phyloP scores from a whole-genome alignment of 2,888 invertebrate genomes.

The Opisthograptis luteolata region DNA sequence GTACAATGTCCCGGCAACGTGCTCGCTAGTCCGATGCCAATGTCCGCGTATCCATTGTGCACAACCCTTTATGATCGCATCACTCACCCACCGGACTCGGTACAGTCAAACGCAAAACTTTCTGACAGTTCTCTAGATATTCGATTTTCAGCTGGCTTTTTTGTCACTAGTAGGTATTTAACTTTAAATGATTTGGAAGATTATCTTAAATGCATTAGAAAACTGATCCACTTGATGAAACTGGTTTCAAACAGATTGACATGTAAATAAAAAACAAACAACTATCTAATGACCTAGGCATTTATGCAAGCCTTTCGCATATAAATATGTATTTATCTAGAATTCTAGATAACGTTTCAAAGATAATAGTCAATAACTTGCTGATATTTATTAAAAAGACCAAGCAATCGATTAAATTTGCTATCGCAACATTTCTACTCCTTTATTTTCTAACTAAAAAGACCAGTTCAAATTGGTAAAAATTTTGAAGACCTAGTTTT shows the following conservation, averaged over 20 bases:
- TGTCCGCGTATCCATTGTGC: slow-evolving; percentile 5
- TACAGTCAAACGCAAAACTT: slow-evolving; percentile 1
- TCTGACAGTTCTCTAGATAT: no score
- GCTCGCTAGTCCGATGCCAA: neutral
- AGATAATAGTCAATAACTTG: neutral
- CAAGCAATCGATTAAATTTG: neutral
- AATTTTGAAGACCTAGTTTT: neutral
- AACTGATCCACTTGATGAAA: neutral
- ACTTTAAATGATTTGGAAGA: neutral
- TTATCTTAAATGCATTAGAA: neutral
- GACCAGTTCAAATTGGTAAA: neutral
- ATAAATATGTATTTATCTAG: neutral
- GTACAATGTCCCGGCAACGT: neutral
- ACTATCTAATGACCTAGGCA: slow-evolving; percentile 4
- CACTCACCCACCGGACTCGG: no score
- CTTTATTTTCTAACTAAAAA: neutral
- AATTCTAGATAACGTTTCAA: neutral
- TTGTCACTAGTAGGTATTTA: neutral
- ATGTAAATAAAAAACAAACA: slow-evolving; percentile 18
- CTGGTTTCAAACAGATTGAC: neutral
- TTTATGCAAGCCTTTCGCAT: slow-evolving; percentile 1
- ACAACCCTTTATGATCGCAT: neutral
- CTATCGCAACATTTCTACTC: neutral
- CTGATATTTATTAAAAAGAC: neutral
- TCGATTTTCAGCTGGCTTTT: no score